phyloP scores from a whole-genome alignment of 2,797 vertebrate species.

The Peromyscus eremicus region DNA sequence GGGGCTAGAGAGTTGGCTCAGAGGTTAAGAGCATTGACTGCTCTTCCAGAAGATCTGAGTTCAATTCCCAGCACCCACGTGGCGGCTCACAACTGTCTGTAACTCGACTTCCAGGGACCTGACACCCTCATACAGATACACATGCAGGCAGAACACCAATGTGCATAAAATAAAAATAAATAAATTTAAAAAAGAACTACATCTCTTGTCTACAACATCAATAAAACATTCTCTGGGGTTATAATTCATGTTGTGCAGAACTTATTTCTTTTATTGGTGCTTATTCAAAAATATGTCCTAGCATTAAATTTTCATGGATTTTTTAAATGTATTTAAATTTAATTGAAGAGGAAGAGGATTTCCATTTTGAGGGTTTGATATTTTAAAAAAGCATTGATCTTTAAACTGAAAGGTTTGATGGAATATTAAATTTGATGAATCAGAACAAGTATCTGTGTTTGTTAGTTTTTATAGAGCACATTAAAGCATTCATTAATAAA shows the following conservation, averaged over 20 bases:
- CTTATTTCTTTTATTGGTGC: slow-evolving; percentile 69
- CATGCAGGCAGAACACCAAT: background rate
- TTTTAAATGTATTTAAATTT: slow-evolving; percentile 67
- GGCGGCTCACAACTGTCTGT: background rate
- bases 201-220: slow-evolving; percentile 79
- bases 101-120: background rate
- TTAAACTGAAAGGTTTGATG: slow-evolving; percentile 85
- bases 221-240: slow-evolving; percentile 79
- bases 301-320: slow-evolving; percentile 69
- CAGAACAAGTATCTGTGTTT: slow-evolving; percentile 87
- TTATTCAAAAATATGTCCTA: slow-evolving; percentile 75
- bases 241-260: slow-evolving; percentile 71
- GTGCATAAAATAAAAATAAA: background rate
- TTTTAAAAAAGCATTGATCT: slow-evolving; percentile 79
- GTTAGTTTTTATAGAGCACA: slow-evolving; percentile 88
- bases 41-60: background rate
- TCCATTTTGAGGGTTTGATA: slow-evolving; percentile 79
- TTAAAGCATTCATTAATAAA: slow-evolving; percentile 90
- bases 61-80: background rate
- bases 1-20: background rate
- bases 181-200: background rate
- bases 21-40: background rate
- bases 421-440: slow-evolving; percentile 90
- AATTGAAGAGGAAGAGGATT: slow-evolving; percentile 73
- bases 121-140: background rate